Evolutionary conservation across 2,797 vertebrate genomes (phyloP).

Genomic region (Distichodus sexfasciatus): DNA sequence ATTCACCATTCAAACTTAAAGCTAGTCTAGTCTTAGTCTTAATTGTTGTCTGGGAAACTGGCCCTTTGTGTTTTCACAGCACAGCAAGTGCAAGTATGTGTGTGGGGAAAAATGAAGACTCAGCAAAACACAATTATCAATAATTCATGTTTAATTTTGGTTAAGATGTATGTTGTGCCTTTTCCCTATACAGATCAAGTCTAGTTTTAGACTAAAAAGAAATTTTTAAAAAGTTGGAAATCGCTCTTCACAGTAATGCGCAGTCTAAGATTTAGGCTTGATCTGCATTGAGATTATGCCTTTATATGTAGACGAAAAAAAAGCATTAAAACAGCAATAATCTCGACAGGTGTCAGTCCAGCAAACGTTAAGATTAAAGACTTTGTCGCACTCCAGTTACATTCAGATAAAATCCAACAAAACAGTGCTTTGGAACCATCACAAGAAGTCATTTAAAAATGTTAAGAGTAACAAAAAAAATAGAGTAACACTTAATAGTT

Average conservation of each 20-base stretch:
- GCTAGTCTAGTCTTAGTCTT: too few relatives aligned
- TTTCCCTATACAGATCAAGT: not conserved
- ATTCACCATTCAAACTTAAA: too few relatives aligned
- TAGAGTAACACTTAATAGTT: too few relatives aligned
- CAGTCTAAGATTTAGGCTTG: not conserved
- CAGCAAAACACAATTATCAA: not conserved
- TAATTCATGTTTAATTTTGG: constrained; percentile 27
- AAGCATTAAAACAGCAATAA: constrained; percentile 8
- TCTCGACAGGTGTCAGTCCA: not conserved
- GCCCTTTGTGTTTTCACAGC: too few relatives aligned
- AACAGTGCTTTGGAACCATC: not conserved
- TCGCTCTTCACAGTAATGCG: constrained; percentile 25
- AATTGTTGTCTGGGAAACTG: too few relatives aligned
- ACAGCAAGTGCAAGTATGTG: not conserved
- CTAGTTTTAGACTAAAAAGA: not conserved
- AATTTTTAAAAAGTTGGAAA: not conserved
- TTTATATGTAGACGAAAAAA: not conserved
- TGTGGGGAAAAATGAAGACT: not conserved
- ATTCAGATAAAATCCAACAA: not conserved
- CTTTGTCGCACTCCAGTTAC: constrained; percentile 10
- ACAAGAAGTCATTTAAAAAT: too few relatives aligned
- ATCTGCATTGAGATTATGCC: not conserved
- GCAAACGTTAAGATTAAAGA: not conserved
- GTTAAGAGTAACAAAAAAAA: too few relatives aligned
- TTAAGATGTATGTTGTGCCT: not conserved